Base-by-base conservation (phyloP, 2,113 vertebrate genomes). In the Desmodus rotundus region DNA sequence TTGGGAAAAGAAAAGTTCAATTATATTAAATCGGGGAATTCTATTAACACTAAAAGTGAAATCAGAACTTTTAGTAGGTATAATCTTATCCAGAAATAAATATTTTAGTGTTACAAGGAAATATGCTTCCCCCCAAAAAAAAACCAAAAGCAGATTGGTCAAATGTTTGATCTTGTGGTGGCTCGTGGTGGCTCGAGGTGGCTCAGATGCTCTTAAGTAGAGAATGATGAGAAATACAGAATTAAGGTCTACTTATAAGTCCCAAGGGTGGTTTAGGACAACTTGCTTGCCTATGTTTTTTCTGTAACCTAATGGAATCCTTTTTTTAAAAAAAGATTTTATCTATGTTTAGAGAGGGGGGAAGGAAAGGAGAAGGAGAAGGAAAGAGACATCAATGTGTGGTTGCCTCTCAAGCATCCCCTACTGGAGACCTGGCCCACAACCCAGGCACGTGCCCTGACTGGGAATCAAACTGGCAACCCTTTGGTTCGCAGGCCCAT, bases 1-100 rank as follows among this genome's bases (percentile, higher is more conserved):
- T 28, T 78, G n/a, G 45, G 50, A 84, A 65, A 93, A 89, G 19
- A 2, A 56, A 92, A 96, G 14, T 87, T 22, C 96, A 94, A 58
- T 93, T 52, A 67, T 47, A 47, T 47, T 47, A 89, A 86, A 11
- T 43, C 20, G 67, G 24, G 61, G 31, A 83, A 6, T 86, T 90
- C 56, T 45, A 68, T 43, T 94, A 81, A 87, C 41, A 81, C 22
- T 58, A 77, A 67, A 95, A 85, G 26, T 14, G 20, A 89, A 89
- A n/a, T n/a, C 19, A 95, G 63, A 84, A 47, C 7, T 93, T 63
- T 91, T 43, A 61, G 68, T 73, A 65, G 73, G 20, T 26, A 43
- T 41, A 52, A 70, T 70, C 1, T 31, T 36, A 67, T 38, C 52
- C 91, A 54, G 94, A 94, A 80, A 94, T 52, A 73, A 19, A 41